phyloP scores from a whole-genome alignment of 2,888 invertebrate species.

The Clistopyga incitator region DNA sequence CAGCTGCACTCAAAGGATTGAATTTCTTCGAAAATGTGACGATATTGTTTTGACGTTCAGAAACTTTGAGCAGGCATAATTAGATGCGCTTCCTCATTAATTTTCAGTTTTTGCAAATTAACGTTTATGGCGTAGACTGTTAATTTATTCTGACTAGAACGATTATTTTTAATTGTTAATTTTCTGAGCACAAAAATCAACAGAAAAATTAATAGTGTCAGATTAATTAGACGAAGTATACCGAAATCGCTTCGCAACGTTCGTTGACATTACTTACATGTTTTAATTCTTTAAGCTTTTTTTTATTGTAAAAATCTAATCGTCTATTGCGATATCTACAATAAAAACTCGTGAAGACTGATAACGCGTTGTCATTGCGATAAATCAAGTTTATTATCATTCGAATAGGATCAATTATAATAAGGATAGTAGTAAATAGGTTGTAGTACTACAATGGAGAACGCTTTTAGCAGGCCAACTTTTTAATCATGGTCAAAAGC shows the following conservation, averaged over 20 bases:
- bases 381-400: slow-evolving; percentile 81
- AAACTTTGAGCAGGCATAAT: too few species aligned
- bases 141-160: too few species aligned
- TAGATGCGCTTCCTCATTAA: too few species aligned
- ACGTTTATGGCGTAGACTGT: too few species aligned
- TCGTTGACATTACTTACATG: not conserved
- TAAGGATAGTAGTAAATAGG: slow-evolving; percentile 79
- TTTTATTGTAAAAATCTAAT: not conserved
- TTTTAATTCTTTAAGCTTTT: not conserved
- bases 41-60: too few species aligned
- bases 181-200: not conserved
- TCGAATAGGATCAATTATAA: slow-evolving; percentile 74
- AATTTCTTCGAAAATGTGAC: too few species aligned
- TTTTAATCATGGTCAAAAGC: slow-evolving; percentile 58
- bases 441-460: slow-evolving; percentile 78
- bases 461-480: slow-evolving; percentile 79
- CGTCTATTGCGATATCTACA: not conserved
- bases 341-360: not conserved
- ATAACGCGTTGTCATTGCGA: slow-evolving; percentile 66
- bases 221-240: not conserved
- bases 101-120: too few species aligned
- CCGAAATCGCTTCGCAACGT: not conserved
- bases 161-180: not conserved
- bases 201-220: not conserved
- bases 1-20: too few species aligned